Base-by-base conservation (phyloP, 2,888 invertebrate species). In the Lochmaea crataegi region DNA sequence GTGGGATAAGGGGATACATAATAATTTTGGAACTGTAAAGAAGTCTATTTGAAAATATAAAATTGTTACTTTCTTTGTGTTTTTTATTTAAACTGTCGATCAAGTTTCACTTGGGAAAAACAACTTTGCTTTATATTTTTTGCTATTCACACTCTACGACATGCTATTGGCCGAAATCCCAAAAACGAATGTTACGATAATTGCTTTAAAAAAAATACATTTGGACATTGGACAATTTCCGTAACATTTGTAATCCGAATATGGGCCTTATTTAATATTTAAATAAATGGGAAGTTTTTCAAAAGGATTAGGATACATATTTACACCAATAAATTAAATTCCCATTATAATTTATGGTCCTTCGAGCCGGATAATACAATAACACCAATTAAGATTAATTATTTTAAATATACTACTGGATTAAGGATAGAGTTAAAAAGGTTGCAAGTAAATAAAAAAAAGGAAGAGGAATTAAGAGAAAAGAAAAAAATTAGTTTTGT, bases 181-280 rank as follows among this genome's bases (percentile, higher is more conserved):
- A 84, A 85, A 81, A 81, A 85, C 82, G 81, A 86, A 86, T 85
- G 86, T 86, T 85, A 85, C 83, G 80, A 79, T 77, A 80, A 82
- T 32, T 32, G 0, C 7, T 7, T 5, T 5, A 32, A 32, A 5
- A 0, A 32, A 32, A 32, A 32, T 32, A 32, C 32, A 32, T 32
- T 32, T 6, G 7, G 32, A 32, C 7, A 7, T 65, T 72, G 73
- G 38, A 60, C 16, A 42, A 63, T 78, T n/a, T 67, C 81, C 81
- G 83, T 85, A 86, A 86, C 87, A 88, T 88, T 86, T 85, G 85
- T 83, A 86, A 85, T 86, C 80, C 87, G 87, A 89, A 89, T 88
- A 87, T 87, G 88, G 86, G 87, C 88, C 88, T 86, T 80, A 18
- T 63, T 63, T 42, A 32, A 32, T 16, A 38, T 3, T 32, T 56